Base-by-base conservation (phyloP, 2,888 invertebrate genomes). In the Aleiodes alternator region DNA sequence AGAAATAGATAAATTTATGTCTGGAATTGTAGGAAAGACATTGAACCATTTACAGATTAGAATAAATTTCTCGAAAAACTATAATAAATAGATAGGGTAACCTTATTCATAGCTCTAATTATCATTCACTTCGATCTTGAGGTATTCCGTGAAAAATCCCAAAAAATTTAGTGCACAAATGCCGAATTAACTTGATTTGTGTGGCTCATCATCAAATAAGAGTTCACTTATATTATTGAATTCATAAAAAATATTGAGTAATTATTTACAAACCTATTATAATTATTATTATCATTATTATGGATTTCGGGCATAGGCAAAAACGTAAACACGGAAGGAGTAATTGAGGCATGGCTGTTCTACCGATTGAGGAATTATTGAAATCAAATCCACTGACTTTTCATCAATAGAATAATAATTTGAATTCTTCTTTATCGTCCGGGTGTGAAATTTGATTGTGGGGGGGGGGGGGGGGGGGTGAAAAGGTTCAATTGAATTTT, bases 281-380 rank as follows among this genome's bases (percentile, higher is more conserved):
- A 14, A 61, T 61, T 61, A 61, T 61, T 61, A 61, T 14, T 12
- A 38, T 16, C 7, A 4, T 34, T 7, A 14, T 61, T 7, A 14
- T 61, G 12, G 14, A n/a, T 11, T 12, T 61, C 5, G 0, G 34
- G 34, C 2, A 34, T 34, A 34, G 34, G 5, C 34, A 3, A 9
- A 43, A 34, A 56, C 69, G 66, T 76, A 76, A 76, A 80, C 70
- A 78, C 34, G 29, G 31, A 72, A 69, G 75, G 69, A 76, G 72
- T 72, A 74, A 51, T 66, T 23, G 57, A 23, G 70, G 66, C 61
- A 74, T 75, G 53, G 64, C 80, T 80, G 75, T 69, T 56, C 80
- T 80, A 80, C 74, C 80, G 78, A 78, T 78, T 55, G 76, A 80
- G 76, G 68, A 75, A 31, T 14, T 9, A 51, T 6, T 14, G 66